Evolutionary conservation across 2,888 invertebrate species (phyloP), one percentile per base, ranked within the genome.

Genomic region (Drosophila austrosaltans): DNA sequence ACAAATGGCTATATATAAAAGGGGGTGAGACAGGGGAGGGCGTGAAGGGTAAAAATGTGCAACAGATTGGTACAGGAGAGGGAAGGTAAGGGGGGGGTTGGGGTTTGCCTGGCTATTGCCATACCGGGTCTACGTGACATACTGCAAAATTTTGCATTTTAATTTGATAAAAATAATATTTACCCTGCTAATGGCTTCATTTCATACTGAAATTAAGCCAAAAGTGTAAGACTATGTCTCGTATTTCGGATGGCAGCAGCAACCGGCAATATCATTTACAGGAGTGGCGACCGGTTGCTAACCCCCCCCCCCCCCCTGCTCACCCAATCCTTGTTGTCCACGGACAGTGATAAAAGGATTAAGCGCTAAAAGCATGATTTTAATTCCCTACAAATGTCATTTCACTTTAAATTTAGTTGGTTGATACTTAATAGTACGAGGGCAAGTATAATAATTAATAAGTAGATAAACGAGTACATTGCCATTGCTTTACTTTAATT

Each of bases 121-220:
- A 58, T n/a, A 32, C 61, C 70, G 25, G 40, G 48, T 48, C 67
- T 83, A 82, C 88, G 88, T 82, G 82, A 82, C 69, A 65, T 69
- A 72, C 69, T 56, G 75, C 56, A 54, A 77, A 85, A 72, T 79
- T 82, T 69, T 71, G 81, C 78, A 88, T 89, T 85, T 88, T 78
- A 88, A 85, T 89, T 89, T 82, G 77, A 78, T 86, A 82, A 74
- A 48, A 89, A 85, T 82, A 85, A 85, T 89, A 88, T 85, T 85
- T 89, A 72, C 78, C 74, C 72, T 64, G 83, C 89, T 89, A 86
- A 86, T 89, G 87, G 85, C 79, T 88, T 77, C 70, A 87, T 81
- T 85, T 78, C 58, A 74, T 44, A 44, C 56, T 57, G 30, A 48
- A 48, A 53, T 63, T 65, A 70, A 61, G 56, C 62, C 66, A 61